A percentile compares a stretch with the other conserved stretches of the same genome.
Evolutionary conservation across 2,113 vertebrate species (phyloP).

Genomic region (Dipodomys merriami): DNA sequence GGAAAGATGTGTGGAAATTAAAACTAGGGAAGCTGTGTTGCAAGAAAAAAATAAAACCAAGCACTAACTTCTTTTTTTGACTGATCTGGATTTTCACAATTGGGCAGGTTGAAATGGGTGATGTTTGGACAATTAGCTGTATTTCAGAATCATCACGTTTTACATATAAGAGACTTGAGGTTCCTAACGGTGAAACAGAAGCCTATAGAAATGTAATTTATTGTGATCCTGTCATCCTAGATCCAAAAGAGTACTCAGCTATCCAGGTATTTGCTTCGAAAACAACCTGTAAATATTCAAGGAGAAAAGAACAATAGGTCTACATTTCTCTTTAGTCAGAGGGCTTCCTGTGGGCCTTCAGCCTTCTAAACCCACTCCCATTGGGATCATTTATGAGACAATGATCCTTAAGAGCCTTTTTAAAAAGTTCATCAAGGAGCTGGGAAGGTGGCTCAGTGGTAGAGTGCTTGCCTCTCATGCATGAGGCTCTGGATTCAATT

Average conservation of each 20-base stretch:
- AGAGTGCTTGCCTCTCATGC: too few relatives aligned
- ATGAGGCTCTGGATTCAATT: too few relatives aligned
- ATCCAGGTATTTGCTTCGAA: not conserved
- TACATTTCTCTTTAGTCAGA: not conserved
- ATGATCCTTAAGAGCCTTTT: not conserved
- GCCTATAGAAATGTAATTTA: not conserved
- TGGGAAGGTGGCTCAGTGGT: too few relatives aligned
- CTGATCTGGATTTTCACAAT: not conserved
- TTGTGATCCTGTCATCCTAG: not conserved
- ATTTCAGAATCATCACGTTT: not conserved
- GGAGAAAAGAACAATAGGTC: not conserved
- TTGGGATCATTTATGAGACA: accelerated
- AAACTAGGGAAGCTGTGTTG: not conserved
- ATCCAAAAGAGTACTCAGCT: not conserved
- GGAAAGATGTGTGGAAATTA: not conserved
- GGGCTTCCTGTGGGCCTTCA: not conserved
- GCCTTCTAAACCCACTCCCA: not conserved
- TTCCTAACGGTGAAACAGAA: not conserved
- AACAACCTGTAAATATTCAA: not conserved
- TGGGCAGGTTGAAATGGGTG: not conserved
- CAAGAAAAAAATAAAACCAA: not conserved
- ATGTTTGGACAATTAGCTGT: not conserved
- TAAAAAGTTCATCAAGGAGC: too few relatives aligned
- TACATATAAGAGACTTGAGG: not conserved
- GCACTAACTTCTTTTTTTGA: not conserved